Conservation (phyloP, 2,113 vertebrate genomes). For the Paradisaea rubra region DNA sequence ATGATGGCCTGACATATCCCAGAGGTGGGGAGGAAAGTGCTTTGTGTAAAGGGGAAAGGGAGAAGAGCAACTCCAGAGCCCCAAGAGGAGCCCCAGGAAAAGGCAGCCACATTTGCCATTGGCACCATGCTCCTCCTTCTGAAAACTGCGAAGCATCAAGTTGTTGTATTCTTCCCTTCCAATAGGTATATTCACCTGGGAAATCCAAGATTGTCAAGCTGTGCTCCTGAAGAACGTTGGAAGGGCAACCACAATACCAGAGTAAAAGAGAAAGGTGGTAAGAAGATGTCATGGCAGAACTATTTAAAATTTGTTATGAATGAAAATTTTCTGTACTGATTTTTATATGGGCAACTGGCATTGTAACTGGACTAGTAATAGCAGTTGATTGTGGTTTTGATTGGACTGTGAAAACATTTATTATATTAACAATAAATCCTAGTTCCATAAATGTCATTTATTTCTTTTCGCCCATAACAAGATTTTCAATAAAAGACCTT, state of each 20-base stretch:
- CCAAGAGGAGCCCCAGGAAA: fast-evolving
- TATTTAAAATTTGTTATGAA: background rate
- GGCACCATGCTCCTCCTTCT: fast-evolving
- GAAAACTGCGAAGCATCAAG: background rate
- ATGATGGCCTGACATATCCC: background rate
- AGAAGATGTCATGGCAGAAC: background rate
- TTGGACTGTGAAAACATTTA: background rate
- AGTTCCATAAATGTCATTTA: background rate
- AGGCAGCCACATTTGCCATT: background rate
- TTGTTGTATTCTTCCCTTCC: background rate
- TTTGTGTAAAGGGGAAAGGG: background rate
- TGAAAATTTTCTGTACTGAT: background rate
- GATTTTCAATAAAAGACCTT: background rate
- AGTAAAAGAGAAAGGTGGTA: background rate
- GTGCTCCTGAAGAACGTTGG: background rate
- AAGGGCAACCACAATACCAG: background rate
- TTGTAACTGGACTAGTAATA: background rate
- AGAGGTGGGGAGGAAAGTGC: background rate
- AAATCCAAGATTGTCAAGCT: background rate
- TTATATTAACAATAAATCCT: background rate
- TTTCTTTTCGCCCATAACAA: background rate
- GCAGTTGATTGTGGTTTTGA: background rate
- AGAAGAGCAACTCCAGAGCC: background rate
- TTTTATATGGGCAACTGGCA: background rate
- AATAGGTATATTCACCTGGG: background rate